Percentiles rank a stretch among this genome's conserved stretches.
Conservation (phyloP, 2,888 invertebrate genomes). For the Amblyjoppa fuscipennis region DNA sequence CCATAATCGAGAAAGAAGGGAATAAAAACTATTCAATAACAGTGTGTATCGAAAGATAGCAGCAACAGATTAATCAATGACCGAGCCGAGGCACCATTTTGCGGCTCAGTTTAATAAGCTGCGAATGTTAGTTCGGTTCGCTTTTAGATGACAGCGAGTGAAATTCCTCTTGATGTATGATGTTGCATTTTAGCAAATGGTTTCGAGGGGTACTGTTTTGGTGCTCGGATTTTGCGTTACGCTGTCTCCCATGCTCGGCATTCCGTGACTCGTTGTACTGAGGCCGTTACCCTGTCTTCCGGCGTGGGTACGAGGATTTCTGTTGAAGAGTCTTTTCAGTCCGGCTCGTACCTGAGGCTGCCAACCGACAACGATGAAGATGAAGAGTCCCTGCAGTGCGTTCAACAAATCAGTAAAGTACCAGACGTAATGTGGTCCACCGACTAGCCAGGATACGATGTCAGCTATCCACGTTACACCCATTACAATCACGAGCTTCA, state of each 20-base stretch:
- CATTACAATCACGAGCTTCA: slow-evolving; percentile 94
- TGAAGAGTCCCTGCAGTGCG: slow-evolving; percentile 94
- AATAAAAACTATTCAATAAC: slow-evolving; percentile 4
- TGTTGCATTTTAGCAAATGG: slow-evolving; percentile 85
- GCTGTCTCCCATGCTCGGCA: slow-evolving; percentile 93
- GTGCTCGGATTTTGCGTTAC: slow-evolving; percentile 90
- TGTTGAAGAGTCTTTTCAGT: slow-evolving; percentile 88
- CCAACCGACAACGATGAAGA: slow-evolving; percentile 95
- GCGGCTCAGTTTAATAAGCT: slow-evolving; percentile 11
- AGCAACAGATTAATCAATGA: not conserved
- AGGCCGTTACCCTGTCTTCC: slow-evolving; percentile 88
- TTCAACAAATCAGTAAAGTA: slow-evolving; percentile 94
- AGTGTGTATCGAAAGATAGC: not conserved
- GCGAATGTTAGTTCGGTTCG: slow-evolving; percentile 8
- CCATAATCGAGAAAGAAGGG: not conserved
- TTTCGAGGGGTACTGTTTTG: slow-evolving; percentile 87
- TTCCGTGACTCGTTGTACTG: slow-evolving; percentile 92
- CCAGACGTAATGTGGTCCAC: slow-evolving; percentile 93
- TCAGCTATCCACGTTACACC: slow-evolving; percentile 92
- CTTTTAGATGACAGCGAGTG: slow-evolving; percentile 1
- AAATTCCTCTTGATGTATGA: slow-evolving; percentile 6
- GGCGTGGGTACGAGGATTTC: slow-evolving; percentile 86
- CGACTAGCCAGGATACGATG: slow-evolving; percentile 93
- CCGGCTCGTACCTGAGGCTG: slow-evolving; percentile 93
- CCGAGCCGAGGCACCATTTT: slow-evolving; percentile 2